phyloP scores from a whole-genome alignment of 2,113 vertebrate genomes.

The Spea multiplicata region DNA sequence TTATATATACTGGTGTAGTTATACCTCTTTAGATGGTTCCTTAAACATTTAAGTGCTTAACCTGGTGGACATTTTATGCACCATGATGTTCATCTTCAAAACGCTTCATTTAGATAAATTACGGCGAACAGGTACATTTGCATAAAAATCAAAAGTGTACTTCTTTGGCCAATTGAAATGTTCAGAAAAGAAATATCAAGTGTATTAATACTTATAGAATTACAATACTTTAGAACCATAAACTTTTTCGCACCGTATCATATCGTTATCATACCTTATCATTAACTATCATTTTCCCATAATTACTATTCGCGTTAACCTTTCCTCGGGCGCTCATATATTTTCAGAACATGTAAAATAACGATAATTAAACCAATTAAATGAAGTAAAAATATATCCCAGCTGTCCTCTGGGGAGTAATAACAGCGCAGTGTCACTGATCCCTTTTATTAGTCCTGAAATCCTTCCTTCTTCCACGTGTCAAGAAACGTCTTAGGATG shows the following conservation, averaged over 20 bases:
- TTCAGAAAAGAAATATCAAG: too few relatives aligned
- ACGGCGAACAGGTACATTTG: too few relatives aligned
- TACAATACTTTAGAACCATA: neutral
- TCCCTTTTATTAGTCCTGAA: neutral
- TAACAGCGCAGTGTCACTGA: conserved; percentile 11
- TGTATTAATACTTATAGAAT: too few relatives aligned
- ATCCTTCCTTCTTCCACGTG: neutral
- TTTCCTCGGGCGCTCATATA: too few relatives aligned
- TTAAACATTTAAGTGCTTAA: too few relatives aligned
- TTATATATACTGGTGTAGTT: too few relatives aligned
- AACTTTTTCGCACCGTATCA: neutral
- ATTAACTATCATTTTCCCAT: neutral
- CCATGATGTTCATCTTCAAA: too few relatives aligned
- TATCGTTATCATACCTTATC: conserved; percentile 2
- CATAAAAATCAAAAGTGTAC: too few relatives aligned
- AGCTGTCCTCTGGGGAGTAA: neutral
- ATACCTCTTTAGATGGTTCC: too few relatives aligned
- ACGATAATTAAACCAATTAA: conserved; percentile 26
- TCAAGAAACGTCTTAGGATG: neutral
- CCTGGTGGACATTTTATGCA: too few relatives aligned
- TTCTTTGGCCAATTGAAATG: too few relatives aligned
- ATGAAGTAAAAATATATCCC: neutral
- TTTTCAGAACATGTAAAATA: conserved; percentile 20
- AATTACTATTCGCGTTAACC: neutral
- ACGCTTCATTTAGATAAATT: too few relatives aligned